Conservation (phyloP, 2,888 invertebrate species). For the Himalopsyche anomala region DNA sequence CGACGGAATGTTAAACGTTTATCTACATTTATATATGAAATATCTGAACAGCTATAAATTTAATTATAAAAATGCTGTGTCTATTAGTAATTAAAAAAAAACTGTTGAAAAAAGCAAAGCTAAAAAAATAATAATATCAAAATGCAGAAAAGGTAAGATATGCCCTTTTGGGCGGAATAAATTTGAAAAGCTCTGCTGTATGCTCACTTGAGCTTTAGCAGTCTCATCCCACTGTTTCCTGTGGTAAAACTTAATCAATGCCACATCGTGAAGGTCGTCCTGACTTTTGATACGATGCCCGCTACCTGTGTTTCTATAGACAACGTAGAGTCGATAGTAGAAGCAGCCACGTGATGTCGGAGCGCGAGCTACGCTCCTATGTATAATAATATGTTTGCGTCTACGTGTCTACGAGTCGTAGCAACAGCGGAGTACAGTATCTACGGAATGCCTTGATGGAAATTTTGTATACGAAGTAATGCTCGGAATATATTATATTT, state of each 20-base stretch:
- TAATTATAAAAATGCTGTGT: too few relatives aligned
- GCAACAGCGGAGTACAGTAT: not conserved
- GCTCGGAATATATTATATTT: not conserved
- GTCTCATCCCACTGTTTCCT: constrained; percentile 34
- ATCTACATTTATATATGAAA: too few relatives aligned
- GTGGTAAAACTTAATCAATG: constrained; percentile 45
- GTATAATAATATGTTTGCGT: constrained; percentile 8
- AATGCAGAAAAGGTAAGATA: not conserved
- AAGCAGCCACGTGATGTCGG: constrained; percentile 47
- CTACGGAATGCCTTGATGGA: not conserved
- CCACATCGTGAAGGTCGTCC: constrained; percentile 44
- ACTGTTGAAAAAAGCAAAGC: not conserved
- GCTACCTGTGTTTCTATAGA: constrained; percentile 31
- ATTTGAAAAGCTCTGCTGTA: not conserved
- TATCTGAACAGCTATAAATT: too few relatives aligned
- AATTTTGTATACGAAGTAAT: not conserved
- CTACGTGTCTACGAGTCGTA: constrained; percentile 23
- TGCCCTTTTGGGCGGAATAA: not conserved
- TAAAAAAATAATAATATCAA: not conserved
- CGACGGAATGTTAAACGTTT: too few relatives aligned
- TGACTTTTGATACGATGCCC: constrained; percentile 36
- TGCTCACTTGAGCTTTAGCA: constrained; percentile 21
- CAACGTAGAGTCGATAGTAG: constrained; percentile 49
- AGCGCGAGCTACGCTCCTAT: constrained; percentile 36
- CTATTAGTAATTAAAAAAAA: too few relatives aligned